Conservation (phyloP, 2,797 vertebrate genomes). For the Sarcoramphus papa region DNA sequence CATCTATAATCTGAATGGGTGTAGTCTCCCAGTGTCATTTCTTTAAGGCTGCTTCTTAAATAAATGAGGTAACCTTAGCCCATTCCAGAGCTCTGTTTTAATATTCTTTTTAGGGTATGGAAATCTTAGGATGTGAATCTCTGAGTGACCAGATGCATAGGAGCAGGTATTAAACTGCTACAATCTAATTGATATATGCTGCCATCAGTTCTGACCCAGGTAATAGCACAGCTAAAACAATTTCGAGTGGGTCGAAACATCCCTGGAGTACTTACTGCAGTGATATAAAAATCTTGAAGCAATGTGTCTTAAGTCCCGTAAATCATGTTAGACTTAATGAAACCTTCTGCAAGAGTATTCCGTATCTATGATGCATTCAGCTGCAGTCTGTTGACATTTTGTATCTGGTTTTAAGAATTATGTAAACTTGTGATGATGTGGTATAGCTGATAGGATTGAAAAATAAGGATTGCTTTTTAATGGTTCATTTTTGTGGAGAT, state of each 20-base stretch:
- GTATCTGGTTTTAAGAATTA: conserved; percentile 65
- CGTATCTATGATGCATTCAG: conserved; percentile 61
- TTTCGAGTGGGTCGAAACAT: conserved; percentile 67
- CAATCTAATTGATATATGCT: conserved; percentile 69
- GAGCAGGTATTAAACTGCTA: conserved; percentile 61
- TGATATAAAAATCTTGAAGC: conserved; percentile 70
- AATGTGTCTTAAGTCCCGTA: conserved; percentile 66
- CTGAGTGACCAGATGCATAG: conserved; percentile 50
- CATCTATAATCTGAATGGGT: background rate
- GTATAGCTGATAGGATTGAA: background rate
- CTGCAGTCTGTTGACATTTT: conserved; percentile 38
- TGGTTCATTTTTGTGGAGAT: conserved; percentile 11
- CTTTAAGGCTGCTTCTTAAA: background rate
- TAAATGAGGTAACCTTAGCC: conserved; percentile 22
- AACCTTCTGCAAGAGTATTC: conserved; percentile 59
- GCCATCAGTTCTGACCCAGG: conserved; percentile 70
- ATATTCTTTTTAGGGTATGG: conserved; percentile 32
- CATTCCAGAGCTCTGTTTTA: conserved; percentile 6
- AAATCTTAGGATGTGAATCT: conserved; percentile 56
- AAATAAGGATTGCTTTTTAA: conserved; percentile 30
- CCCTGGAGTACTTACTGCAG: conserved; percentile 66
- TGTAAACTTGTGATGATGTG: conserved; percentile 61
- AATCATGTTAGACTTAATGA: conserved; percentile 73
- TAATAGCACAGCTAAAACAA: conserved; percentile 73
- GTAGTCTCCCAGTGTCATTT: background rate